Evolutionary conservation across 2,113 vertebrate species (phyloP), one percentile per base, ranked within the genome.

Genomic region (Genyomyrus donnyi): DNA sequence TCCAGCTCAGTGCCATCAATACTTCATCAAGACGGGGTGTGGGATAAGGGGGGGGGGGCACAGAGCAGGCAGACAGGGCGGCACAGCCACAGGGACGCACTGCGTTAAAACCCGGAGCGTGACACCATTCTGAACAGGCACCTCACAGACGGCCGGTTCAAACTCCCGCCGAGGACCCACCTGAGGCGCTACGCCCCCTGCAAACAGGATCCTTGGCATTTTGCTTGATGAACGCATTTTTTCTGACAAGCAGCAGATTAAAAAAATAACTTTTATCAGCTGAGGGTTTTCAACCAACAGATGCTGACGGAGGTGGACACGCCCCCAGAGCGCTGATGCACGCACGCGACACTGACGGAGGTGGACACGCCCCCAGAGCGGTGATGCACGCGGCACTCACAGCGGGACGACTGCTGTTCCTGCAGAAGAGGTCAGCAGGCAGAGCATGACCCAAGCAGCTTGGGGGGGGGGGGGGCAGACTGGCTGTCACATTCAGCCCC

Each of bases 21-120:
- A 89, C 74, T 89, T 89, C 74, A 89, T 89, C 80, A 58, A 85
- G 31, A 48, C 19, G 52, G 4, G 74, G 48, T 2, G 74, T n/a
- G 74, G 74, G 3, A n/a, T 6, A 42, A 42, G 39, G 39, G 39
- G 39, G 39, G 70, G 0, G 5, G 35, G 10, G 13, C 9, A 42
- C 13, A 5, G 42, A 13, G 9, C n/a, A 31, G 62, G 27, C 27
- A 27, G 74, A 8, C 31, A 19, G 66, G 15, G 70, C 35, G 5
- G 31, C 31, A 10, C 74, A 13, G 62, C 5, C 31, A 19, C 3
- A 17, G 31, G 15, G 31, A 39, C 13, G 31, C 3, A 15, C 70
- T 77, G 31, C 5, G 15, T 39, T 35, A 17, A 77, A 24, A 17
- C 21, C 58, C 1, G 1, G 58, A 66, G 24, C 9, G 2, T 1